Conservation (phyloP, 2,113 vertebrate species). For the Hemibagrus wyckioides region DNA sequence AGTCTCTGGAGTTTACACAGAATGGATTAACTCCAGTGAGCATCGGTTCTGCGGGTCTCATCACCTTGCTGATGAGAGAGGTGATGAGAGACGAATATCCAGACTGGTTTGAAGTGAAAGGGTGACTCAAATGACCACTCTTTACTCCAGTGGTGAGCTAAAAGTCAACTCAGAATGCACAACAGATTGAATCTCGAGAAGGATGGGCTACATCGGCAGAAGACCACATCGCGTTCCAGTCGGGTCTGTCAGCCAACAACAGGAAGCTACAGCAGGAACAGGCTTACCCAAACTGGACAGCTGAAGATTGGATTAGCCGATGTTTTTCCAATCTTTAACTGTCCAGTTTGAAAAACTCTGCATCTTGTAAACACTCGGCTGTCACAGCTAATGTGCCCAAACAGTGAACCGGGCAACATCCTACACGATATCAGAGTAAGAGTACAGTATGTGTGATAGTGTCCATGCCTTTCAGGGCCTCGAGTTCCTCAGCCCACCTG, state of each 20-base stretch:
- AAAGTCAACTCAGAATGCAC: neutral
- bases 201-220: neutral
- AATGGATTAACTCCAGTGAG: neutral
- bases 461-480: neutral
- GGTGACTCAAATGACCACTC: neutral
- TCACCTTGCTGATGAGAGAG: neutral
- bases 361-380: neutral
- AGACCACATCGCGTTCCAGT: neutral
- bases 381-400: neutral
- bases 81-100: neutral
- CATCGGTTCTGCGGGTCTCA: neutral
- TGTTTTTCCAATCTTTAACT: neutral
- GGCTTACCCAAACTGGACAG: neutral
- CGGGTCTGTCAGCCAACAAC: neutral
- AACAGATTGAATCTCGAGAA: neutral
- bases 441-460: neutral
- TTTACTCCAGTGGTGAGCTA: neutral
- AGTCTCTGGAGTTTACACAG: neutral
- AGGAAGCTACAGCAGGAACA: neutral
- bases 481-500: neutral
- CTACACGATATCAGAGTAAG: slow-evolving; percentile 15
- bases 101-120: neutral
- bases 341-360: neutral
- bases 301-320: neutral
- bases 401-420: slow-evolving; percentile 12